phyloP scores from a whole-genome alignment of 2,797 vertebrate genomes.

The Sarcophilus harrisii region DNA sequence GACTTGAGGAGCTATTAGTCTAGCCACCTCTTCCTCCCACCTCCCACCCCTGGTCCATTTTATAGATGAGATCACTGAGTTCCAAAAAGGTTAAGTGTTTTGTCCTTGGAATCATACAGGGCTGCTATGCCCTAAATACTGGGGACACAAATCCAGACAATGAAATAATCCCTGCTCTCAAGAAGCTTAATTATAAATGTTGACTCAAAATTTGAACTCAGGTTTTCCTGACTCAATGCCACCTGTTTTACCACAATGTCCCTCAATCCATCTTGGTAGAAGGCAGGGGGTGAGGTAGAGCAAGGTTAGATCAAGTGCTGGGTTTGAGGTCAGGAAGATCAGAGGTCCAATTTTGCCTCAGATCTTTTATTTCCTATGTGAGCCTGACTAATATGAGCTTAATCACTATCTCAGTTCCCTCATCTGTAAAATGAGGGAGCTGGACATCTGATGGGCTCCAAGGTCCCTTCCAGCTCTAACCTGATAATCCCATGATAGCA shows the following conservation, averaged over 20 bases:
- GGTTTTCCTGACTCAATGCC: not conserved
- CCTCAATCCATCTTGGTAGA: not conserved
- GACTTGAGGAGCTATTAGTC: not conserved
- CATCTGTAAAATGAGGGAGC: not conserved
- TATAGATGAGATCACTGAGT: not conserved
- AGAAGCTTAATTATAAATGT: not conserved
- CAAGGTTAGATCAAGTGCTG: not conserved
- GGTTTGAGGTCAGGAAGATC: not conserved
- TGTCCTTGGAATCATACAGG: not conserved
- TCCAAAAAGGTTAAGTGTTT: not conserved
- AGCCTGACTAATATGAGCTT: not conserved
- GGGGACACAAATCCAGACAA: not conserved
- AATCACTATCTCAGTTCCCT: not conserved
- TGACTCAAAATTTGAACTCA: not conserved
- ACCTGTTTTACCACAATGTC: not conserved
- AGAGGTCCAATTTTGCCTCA: not conserved
- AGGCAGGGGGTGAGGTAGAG: not conserved
- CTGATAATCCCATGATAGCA: not conserved
- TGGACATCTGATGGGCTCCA: not conserved
- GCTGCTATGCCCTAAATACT: not conserved
- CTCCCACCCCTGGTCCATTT: not conserved
- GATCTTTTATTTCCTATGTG: not conserved
- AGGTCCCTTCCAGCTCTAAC: not conserved
- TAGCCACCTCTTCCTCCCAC: too few relatives aligned
- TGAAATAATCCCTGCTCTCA: not conserved